Percentiles rank a stretch among this genome's conserved stretches.
These are phyloP conservation scores for Meleagris gallopavo DNA, from an alignment of 2,113 vertebrate species.

Conservation along the genomic window DNA sequence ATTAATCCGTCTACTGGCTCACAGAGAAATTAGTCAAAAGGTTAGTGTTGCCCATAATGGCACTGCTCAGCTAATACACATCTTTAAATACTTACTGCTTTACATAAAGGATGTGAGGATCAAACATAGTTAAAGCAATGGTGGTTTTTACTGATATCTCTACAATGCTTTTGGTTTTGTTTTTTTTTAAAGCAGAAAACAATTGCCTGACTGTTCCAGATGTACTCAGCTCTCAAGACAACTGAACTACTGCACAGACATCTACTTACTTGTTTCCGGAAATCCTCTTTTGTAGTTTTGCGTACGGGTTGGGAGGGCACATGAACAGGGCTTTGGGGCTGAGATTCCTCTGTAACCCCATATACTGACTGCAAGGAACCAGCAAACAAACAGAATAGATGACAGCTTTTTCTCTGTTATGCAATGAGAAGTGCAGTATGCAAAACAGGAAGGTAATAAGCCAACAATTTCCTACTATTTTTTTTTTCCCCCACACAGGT, in stretches of 20 bases:
- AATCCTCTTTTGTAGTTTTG: constrained; percentile 91
- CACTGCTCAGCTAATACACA: background rate
- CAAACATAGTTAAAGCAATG: background rate
- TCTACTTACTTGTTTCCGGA: constrained; percentile 87
- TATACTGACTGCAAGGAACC: constrained; percentile 87
- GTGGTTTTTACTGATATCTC: background rate
- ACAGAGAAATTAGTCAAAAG: background rate
- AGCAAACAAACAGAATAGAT: background rate
- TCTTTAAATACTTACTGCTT: background rate
- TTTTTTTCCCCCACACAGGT: background rate
- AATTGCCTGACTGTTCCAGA: background rate
- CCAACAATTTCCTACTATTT: constrained; percentile 6
- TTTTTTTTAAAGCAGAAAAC: background rate
- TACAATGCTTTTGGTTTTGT: no score
- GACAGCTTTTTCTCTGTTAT: background rate
- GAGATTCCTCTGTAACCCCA: constrained; percentile 89
- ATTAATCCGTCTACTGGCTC: background rate
- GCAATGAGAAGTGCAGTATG: background rate
- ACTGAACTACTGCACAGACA: background rate
- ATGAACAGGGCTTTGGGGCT: constrained; percentile 90
- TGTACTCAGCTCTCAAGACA: background rate
- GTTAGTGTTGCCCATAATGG: background rate
- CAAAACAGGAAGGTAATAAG: constrained; percentile 2
- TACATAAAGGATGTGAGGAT: background rate
- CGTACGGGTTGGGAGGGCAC: constrained; percentile 84